Evolutionary conservation across 2,888 invertebrate genomes (phyloP).

Genomic region (Pinctada fucata): DNA sequence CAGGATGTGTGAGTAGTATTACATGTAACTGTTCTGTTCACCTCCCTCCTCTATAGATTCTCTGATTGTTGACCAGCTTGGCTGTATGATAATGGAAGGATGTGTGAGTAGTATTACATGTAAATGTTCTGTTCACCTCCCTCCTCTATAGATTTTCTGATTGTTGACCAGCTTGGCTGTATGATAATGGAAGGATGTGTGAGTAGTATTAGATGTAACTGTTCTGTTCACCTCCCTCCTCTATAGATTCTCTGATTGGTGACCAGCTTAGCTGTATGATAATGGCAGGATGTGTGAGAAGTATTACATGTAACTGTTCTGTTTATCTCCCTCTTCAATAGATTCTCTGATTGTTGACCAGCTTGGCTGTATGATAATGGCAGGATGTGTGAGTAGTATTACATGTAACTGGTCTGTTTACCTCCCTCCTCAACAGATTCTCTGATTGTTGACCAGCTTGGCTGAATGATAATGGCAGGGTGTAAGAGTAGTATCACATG

Average conservation of each 20-base stretch:
- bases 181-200: slow-evolving; percentile 91
- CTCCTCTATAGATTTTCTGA: slow-evolving; percentile 92
- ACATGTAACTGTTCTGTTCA: slow-evolving; percentile 89
- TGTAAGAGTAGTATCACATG: too few species aligned
- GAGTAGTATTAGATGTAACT: slow-evolving; percentile 80
- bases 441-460: slow-evolving; percentile 96
- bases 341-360: slow-evolving; percentile 98
- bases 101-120: slow-evolving; percentile 69
- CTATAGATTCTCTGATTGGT: slow-evolving; percentile 94
- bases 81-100: slow-evolving; percentile 95
- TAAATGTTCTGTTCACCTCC: slow-evolving; percentile 90
- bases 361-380: slow-evolving; percentile 97
- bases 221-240: slow-evolving; percentile 94
- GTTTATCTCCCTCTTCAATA: slow-evolving; percentile 92
- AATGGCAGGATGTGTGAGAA: slow-evolving; percentile 83
- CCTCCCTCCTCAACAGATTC: slow-evolving; percentile 94
- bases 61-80: slow-evolving; percentile 96
- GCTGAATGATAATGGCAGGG: slow-evolving; percentile 87
- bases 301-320: slow-evolving; percentile 84
- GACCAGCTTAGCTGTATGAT: slow-evolving; percentile 99
- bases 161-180: slow-evolving; percentile 97
- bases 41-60: slow-evolving; percentile 94
- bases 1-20: slow-evolving; percentile 78
- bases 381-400: slow-evolving; percentile 78
- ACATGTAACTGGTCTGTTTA: slow-evolving; percentile 85